Percentiles rank a stretch among this genome's conserved stretches.
Conservation (phyloP, 2,113 vertebrate species). For the Peromyscus californicus region DNA sequence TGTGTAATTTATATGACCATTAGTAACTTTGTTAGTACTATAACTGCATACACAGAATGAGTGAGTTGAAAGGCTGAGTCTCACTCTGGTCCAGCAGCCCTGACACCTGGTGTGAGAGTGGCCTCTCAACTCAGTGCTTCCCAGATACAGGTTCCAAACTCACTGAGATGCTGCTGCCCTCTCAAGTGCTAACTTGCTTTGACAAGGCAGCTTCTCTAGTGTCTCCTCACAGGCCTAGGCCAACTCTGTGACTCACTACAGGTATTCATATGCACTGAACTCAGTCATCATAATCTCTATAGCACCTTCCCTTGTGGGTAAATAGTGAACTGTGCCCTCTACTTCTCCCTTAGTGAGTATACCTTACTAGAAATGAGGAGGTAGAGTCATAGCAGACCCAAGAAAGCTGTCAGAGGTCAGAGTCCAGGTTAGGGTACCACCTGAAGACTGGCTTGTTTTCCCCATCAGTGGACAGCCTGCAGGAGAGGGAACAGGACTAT, state of each 20-base stretch:
- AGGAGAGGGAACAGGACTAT: constrained; percentile 6
- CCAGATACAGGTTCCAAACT: not conserved
- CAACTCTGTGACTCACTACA: constrained; percentile 53
- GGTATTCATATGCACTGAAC: not conserved
- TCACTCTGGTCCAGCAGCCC: not conserved
- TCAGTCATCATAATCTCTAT: constrained; percentile 47
- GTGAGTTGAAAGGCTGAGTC: not conserved
- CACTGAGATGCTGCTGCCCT: not conserved
- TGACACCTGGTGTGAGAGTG: not conserved
- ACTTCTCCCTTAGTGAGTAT: not conserved
- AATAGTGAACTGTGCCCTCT: not conserved
- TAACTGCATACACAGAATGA: not conserved
- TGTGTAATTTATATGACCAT: constrained; percentile 21
- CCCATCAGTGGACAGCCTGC: not conserved
- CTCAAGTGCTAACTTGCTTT: constrained; percentile 43
- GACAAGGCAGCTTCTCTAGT: constrained; percentile 31
- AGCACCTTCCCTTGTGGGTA: not conserved
- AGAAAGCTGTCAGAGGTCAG: not conserved
- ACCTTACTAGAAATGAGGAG: constrained; percentile 36
- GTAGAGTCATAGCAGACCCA: not conserved
- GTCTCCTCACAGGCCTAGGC: not conserved
- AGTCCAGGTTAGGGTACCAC: not conserved
- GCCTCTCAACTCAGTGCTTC: not conserved
- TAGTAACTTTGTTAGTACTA: not conserved
- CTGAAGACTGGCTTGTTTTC: not conserved